phyloP scores from a whole-genome alignment of 2,113 vertebrate genomes.

The Archocentrus centrarchus region DNA sequence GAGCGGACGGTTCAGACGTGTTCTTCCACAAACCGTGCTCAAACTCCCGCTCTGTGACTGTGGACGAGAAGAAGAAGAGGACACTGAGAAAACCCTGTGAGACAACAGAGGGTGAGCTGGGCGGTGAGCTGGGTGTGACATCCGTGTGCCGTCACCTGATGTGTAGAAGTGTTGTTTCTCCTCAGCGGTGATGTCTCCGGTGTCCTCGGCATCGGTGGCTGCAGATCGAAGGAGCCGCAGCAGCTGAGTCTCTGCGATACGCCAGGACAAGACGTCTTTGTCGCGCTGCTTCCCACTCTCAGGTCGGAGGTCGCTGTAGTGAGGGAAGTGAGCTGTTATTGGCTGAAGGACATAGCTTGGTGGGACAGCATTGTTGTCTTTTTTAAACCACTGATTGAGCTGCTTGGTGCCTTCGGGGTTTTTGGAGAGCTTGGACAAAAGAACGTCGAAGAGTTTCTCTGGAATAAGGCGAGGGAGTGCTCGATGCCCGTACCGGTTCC shows the following conservation, averaged over 20 bases:
- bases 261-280: constrained; percentile 47
- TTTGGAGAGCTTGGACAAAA: constrained; percentile 75
- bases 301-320: constrained; percentile 67
- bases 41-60: constrained; percentile 83
- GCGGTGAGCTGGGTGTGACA: neutral
- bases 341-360: constrained; percentile 82
- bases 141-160: constrained; percentile 76
- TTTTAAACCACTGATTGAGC: constrained; percentile 78
- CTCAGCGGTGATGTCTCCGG: constrained; percentile 76
- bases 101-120: neutral
- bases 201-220: constrained; percentile 72
- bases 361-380: constrained; percentile 81
- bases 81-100: neutral
- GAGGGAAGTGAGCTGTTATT: constrained; percentile 75
- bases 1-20: neutral
- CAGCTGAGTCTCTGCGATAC: constrained; percentile 71
- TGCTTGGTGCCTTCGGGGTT: constrained; percentile 71
- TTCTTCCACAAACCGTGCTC: constrained; percentile 74
- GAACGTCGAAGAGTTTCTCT: constrained; percentile 80
- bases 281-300: constrained; percentile 56
- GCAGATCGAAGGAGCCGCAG: constrained; percentile 67
- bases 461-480: constrained; percentile 73
- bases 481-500: constrained; percentile 82
- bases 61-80: constrained; percentile 3
- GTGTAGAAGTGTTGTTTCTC: constrained; percentile 77